These are phyloP conservation scores for Astreopora myriophthalma DNA, from an alignment of 64 coral and sea anemone species.

Conservation along the genomic window DNA sequence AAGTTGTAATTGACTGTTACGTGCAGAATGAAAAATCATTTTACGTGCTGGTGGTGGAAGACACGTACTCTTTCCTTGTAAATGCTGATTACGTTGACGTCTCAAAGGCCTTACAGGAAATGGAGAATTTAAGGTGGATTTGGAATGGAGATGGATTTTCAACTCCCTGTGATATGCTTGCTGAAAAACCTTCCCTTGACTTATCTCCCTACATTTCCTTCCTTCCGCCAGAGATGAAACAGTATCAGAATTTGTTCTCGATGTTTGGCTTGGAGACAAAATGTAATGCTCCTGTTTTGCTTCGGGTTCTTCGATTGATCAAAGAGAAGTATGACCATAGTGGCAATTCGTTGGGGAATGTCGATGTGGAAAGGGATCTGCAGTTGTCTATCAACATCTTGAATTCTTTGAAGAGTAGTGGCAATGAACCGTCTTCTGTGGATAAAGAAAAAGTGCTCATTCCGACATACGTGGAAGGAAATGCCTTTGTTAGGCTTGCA, in stretches of 20 bases:
- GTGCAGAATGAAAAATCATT: conserved; percentile 49
- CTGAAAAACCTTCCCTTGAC: conserved; percentile 40
- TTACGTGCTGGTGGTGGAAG: conserved; percentile 44
- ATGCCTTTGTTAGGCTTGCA: conserved; percentile 35
- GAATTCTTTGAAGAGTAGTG: conserved; percentile 52
- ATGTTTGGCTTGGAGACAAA: conserved; percentile 29
- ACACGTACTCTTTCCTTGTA: conserved; percentile 17
- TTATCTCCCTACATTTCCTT: conserved; percentile 59
- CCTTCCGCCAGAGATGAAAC: conserved; percentile 46
- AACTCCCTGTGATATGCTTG: conserved; percentile 42
- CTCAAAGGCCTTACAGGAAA: not conserved
- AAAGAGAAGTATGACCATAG: conserved; percentile 49
- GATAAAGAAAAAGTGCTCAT: conserved; percentile 42
- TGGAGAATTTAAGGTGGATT: conserved; percentile 44
- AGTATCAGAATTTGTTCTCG: conserved; percentile 36
- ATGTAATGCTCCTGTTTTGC: conserved; percentile 39
- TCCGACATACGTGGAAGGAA: conserved; percentile 61
- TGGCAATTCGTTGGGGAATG: not conserved
- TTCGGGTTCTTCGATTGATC: conserved; percentile 59
- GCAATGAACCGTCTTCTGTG: not conserved
- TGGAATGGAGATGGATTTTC: conserved; percentile 96
- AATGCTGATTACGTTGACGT: not conserved
- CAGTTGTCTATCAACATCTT: conserved; percentile 73
- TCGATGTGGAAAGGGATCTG: conserved; percentile 58
- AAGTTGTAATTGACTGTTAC: conserved; percentile 44